phyloP scores from a whole-genome alignment of 2,797 vertebrate species.

The Halcyon chelicuti region DNA sequence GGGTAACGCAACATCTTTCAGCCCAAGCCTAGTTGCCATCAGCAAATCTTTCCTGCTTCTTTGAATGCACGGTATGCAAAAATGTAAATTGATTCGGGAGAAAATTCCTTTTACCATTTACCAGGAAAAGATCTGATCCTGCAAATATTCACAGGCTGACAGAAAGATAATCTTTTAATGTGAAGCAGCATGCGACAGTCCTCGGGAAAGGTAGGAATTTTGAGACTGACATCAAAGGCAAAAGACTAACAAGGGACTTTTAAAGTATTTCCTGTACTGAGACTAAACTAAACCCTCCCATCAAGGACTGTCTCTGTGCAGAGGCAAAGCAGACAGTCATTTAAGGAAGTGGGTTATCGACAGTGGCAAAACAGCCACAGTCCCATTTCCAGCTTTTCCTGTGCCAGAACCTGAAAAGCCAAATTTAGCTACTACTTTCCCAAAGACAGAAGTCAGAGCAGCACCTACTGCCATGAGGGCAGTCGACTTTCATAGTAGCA shows the following conservation, averaged over 20 bases:
- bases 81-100: not conserved
- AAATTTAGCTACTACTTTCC: not conserved
- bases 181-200: not conserved
- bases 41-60: not conserved
- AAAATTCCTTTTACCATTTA: not conserved
- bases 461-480: not conserved
- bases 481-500: not conserved
- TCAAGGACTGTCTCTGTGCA: not conserved
- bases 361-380: constrained; percentile 13
- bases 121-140: not conserved
- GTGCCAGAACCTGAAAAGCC: not conserved
- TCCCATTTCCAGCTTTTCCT: constrained; percentile 32
- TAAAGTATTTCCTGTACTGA: constrained; percentile 12
- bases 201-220: constrained; percentile 16
- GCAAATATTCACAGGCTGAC: not conserved
- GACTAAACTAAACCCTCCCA: not conserved
- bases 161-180: not conserved
- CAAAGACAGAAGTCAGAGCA: not conserved
- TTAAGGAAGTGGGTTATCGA: not conserved
- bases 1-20: not conserved
- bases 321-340: not conserved
- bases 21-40: not conserved
- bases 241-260: not conserved
- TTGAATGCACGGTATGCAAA: not conserved
- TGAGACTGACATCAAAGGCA: constrained; percentile 33